Base-by-base conservation (phyloP, 2,113 vertebrate genomes). In the Oophaga pumilio region DNA sequence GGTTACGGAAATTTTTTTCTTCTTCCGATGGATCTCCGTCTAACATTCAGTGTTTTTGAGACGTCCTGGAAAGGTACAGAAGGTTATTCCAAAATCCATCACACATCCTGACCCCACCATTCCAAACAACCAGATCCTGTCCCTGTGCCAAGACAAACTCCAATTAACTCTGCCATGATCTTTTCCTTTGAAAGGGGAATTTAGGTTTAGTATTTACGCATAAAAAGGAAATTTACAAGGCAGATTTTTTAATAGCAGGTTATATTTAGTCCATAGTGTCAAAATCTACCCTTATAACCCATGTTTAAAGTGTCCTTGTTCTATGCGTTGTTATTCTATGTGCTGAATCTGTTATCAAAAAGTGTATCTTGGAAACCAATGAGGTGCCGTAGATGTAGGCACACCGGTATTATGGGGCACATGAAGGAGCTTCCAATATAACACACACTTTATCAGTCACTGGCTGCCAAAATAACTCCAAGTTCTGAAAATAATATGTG, bases 51-150 rank as follows among this genome's bases (percentile, higher is more conserved):
- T 33, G 69, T 85, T 73, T 85, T 52, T 60, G 52, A 85, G 82
- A 22, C 56, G 28, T 78, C 57, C 62, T 86, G 74, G 76, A 78
- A 76, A 79, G 81, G 81, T 86, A 57, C 76, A 79, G 76, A 62
- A 86, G 85, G 57, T 79, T 68, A 57, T 86, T 79, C 76, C 76
- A 79, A 69, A 78, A 86, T 28, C 22, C 33, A 59, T 71, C 33
- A 33, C 80, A 83, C 79, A 74, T 82, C 79, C 86, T 76, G 86
- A 88, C 69, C 86, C 69, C n/a, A n/a, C 86, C 69, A 74, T 69
- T 53, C 80, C 79, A 76, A 82, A 83, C 86, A 64, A 33, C 43
- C 15, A 18, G 17, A 49, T 53, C 57, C 86, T 82, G 68, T 82
- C 64, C n/a, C 52, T 1, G 3, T 26, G 86, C 86, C 86, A 88